A percentile compares a stretch with the other conserved stretches of the same genome.
Evolutionary conservation across 2,888 invertebrate species (phyloP).

Genomic region (Napeogenes inachia): DNA sequence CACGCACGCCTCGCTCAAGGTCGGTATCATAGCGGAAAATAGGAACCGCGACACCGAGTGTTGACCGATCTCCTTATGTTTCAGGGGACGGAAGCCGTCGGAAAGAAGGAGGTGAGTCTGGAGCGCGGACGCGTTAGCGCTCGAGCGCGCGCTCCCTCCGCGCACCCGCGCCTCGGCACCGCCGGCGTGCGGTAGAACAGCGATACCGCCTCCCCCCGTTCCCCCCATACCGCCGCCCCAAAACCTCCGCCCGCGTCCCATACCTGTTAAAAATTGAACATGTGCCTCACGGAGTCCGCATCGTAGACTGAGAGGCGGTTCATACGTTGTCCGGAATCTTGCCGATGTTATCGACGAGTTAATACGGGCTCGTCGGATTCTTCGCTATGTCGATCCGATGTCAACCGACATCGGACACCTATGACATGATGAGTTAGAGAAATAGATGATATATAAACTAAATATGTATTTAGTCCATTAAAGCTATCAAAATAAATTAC

Average conservation of each 20-base stretch:
- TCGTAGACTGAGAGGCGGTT: no score
- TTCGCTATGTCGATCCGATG: no score
- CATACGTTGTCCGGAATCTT: conserved; percentile 27
- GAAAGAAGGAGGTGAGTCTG: conserved; percentile 60
- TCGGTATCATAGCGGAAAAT: conserved; percentile 13
- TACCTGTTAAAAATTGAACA: no score
- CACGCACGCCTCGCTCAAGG: conserved; percentile 15
- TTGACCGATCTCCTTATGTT: conserved; percentile 13
- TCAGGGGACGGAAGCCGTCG: conserved; percentile 44
- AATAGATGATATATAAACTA: not conserved
- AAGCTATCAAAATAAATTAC: conserved; percentile 13
- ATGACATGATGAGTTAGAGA: not conserved
- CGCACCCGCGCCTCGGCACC: conserved; percentile 53
- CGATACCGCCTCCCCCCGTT: conserved; percentile 15
- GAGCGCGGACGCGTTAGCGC: conserved; percentile 66
- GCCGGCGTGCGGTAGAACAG: conserved; percentile 51
- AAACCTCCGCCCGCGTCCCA: conserved; percentile 14
- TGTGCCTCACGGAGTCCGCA: no score
- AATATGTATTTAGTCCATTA: conserved; percentile 11
- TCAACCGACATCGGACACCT: no score
- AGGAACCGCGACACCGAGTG: no score
- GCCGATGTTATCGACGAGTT: conserved; percentile 5
- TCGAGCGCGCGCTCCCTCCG: conserved; percentile 45
- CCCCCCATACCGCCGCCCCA: conserved; percentile 21
- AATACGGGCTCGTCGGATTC: not conserved